phyloP scores from a whole-genome alignment of 2,113 vertebrate species.

The Galeopterus variegatus region DNA sequence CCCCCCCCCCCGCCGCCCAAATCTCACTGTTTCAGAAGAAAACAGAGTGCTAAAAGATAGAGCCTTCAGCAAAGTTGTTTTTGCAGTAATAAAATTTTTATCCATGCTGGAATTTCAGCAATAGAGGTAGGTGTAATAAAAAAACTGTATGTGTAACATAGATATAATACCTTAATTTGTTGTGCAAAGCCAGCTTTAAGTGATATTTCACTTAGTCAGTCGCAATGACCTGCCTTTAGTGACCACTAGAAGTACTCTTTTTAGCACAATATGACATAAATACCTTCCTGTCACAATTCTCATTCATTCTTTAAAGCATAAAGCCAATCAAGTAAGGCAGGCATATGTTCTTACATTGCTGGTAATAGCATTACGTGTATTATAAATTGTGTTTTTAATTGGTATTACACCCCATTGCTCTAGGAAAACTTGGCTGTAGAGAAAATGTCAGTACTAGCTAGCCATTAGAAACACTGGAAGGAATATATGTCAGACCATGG shows the following conservation, averaged over 20 bases:
- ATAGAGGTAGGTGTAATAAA: background rate
- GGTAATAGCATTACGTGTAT: background rate
- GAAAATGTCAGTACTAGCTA: background rate
- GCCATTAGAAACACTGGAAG: background rate
- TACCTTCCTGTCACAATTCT: background rate
- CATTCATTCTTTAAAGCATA: background rate
- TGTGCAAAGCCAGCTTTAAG: background rate
- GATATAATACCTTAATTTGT: background rate
- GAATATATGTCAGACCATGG: background rate
- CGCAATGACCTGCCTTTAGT: background rate
- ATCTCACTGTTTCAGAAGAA: background rate
- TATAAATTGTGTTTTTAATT: constrained; percentile 16
- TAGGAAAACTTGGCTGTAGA: background rate
- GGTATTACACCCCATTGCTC: background rate
- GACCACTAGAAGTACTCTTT: background rate
- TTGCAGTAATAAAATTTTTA: background rate
- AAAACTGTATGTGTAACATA: background rate
- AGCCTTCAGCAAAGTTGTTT: background rate
- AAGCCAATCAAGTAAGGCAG: background rate
- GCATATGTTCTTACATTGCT: background rate
- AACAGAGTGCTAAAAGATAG: background rate
- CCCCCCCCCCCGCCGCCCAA: too few species aligned
- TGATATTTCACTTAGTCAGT: constrained; percentile 12
- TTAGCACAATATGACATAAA: background rate
- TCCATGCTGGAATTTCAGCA: constrained; percentile 14